phyloP scores from a whole-genome alignment of 2,113 vertebrate species.

The Nanorana parkeri region DNA sequence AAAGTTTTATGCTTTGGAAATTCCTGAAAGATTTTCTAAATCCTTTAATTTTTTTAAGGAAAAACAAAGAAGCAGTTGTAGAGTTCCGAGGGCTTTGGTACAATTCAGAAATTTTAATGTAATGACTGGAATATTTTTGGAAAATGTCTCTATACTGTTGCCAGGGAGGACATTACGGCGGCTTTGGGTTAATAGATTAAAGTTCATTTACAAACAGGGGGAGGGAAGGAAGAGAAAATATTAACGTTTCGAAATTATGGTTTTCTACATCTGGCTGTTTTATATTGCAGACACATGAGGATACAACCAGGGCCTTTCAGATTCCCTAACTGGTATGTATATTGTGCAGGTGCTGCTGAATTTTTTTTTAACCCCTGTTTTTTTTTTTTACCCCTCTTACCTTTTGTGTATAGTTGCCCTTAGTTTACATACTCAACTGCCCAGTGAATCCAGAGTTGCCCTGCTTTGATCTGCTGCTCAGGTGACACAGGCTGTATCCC shows the following conservation, averaged over 20 bases:
- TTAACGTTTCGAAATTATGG: neutral
- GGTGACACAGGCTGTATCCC: no score
- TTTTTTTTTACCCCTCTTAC: no score
- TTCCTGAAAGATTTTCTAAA: conserved; percentile 57
- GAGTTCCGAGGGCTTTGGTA: conserved; percentile 24
- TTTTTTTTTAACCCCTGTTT: no score
- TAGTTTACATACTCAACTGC: no score
- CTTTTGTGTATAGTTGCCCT: no score
- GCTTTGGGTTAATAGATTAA: conserved; percentile 26
- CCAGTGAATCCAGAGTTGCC: no score
- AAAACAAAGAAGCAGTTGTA: conserved; percentile 55
- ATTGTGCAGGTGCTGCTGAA: no score
- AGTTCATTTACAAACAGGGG: conserved; percentile 23
- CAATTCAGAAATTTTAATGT: conserved; percentile 45
- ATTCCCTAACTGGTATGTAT: no score
- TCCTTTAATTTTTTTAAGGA: conserved; percentile 52
- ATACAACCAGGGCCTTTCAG: neutral
- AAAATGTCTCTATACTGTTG: conserved; percentile 15
- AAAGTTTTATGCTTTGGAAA: conserved; percentile 55
- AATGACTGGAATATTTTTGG: conserved; percentile 42
- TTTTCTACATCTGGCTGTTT: conserved; percentile 1
- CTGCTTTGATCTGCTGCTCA: no score
- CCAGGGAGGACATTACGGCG: conserved; percentile 29
- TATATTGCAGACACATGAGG: neutral
- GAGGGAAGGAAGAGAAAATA: neutral